Evolutionary conservation across 2,888 invertebrate genomes (phyloP).

Genomic region (Proisotoma minuta): DNA sequence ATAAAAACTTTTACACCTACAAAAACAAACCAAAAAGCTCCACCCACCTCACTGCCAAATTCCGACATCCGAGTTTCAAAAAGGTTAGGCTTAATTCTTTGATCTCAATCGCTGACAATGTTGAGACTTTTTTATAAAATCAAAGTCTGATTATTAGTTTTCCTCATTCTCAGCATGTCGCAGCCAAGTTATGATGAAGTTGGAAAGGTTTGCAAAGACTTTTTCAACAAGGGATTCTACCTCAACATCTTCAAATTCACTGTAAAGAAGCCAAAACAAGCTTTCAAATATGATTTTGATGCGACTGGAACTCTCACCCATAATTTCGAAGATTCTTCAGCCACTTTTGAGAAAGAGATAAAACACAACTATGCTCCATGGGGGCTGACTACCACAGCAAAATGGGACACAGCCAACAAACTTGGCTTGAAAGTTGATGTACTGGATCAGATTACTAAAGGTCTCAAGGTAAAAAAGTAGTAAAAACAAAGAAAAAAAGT

Average conservation of each 20-base stretch:
- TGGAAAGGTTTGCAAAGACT: slow-evolving; percentile 27
- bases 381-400: slow-evolving; percentile 12
- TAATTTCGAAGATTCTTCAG: slow-evolving; percentile 21
- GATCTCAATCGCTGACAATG: not conserved
- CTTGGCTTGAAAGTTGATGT: slow-evolving; percentile 13
- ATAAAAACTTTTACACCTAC: too few species aligned
- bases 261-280: slow-evolving; percentile 12
- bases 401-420: slow-evolving; percentile 22
- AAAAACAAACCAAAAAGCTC: too few species aligned
- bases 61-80: too few species aligned
- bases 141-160: not conserved
- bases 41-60: too few species aligned
- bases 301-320: slow-evolving; percentile 16
- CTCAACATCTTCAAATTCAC: slow-evolving; percentile 15
- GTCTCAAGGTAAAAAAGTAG: slow-evolving; percentile 12
- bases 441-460: slow-evolving; percentile 9
- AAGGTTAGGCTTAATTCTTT: not conserved
- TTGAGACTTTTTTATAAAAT: not conserved
- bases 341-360: slow-evolving; percentile 18
- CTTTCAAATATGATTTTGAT: slow-evolving; percentile 4
- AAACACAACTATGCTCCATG: slow-evolving; percentile 13
- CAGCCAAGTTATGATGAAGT: slow-evolving; percentile 20
- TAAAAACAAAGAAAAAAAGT: not conserved
- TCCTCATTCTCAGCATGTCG: slow-evolving; percentile 7
- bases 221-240: slow-evolving; percentile 30